Percentiles rank a stretch among this genome's conserved stretches.
These are phyloP conservation scores for Bathynomus jamesi DNA, from an alignment of 1,140 invertebrate species.

Conservation along the genomic window DNA sequence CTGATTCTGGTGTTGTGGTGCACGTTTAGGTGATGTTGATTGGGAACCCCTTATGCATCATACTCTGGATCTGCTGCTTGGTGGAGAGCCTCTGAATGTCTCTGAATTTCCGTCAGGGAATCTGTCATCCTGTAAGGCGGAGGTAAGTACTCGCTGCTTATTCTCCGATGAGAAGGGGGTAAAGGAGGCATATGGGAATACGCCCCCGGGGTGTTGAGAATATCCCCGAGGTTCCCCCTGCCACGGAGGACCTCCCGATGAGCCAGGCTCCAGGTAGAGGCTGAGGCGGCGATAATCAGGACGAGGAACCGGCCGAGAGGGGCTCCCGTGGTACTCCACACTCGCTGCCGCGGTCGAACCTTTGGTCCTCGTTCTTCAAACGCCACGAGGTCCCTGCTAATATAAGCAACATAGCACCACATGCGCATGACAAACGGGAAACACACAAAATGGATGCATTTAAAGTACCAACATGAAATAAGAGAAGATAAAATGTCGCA, in stretches of 20 bases:
- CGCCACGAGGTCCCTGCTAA: not conserved
- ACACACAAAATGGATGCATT: too few species aligned
- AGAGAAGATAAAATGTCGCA: too few species aligned
- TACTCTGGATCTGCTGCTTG: constrained; percentile 77
- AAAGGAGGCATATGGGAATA: constrained; percentile 5
- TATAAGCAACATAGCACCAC: not conserved
- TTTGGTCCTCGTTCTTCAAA: not conserved
- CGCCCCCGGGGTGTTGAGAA: not conserved
- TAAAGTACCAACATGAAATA: too few species aligned
- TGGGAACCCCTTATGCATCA: constrained; percentile 43
- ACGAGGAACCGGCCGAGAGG: not conserved
- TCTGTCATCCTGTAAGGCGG: constrained; percentile 65
- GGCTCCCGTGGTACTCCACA: not conserved
- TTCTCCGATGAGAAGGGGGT: not conserved
- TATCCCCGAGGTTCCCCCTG: not conserved
- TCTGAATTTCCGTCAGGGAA: constrained; percentile 84
- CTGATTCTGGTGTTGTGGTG: constrained; percentile 26
- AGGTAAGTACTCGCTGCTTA: constrained; percentile 11
- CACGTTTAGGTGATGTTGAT: constrained; percentile 38
- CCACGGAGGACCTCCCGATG: constrained; percentile 1
- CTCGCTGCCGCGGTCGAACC: not conserved
- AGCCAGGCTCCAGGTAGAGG: constrained; percentile 31
- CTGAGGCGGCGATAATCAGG: constrained; percentile 30
- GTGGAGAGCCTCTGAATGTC: constrained; percentile 77
- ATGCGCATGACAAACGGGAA: not conserved